Evolutionary conservation across 2,113 vertebrate genomes (phyloP), one percentile per base, ranked within the genome.

Genomic region (Dicerorhinus sumatrensis): DNA sequence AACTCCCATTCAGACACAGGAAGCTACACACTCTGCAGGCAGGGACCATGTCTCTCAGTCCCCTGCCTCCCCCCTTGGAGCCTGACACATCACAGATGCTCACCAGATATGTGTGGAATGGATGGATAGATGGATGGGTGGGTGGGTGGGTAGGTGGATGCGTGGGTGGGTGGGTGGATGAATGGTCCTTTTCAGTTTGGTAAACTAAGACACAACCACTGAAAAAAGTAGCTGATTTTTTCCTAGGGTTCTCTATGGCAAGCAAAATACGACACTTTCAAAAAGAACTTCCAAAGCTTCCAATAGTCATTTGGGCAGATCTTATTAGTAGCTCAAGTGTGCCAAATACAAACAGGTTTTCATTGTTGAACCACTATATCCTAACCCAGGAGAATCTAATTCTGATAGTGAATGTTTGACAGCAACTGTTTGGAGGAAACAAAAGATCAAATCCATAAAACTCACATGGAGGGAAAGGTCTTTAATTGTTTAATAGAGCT

Each of bases 71-170:
- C 62, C 6, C 48, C 62, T 3, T 4, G 3, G 31, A 56, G 27
- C 16, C 16, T 2, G 58, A 21, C 14, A n/a, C 56, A 39, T 25
- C 42, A 0, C n/a, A 14, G 39, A 31, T 11, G 14, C 54, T 18
- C 54, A 3, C 8, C 13, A 27, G 1, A 2, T 3, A 25, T 1
- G 25, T 20, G 21, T 4, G 51, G 12, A 8, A 20, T 12, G 27
- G 21, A 17, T 1, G 42, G 29, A 12, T 8, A 48, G 7, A 18
- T 12, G 16, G 42, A 8, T 7, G 5, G 27, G 25, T 9, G 2
- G 10, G 23, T 6, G 23, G 31, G 1, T 17, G 48, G 3, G 3
- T 10, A 39, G 6, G 3, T 14, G 42, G 16, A 2, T 8, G 51
- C 23, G 3, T 16, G 17, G 54, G 2, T 21, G 31, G 20, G 17